Evolutionary conservation across 2,888 invertebrate genomes (phyloP), one percentile per base, ranked within the genome.

Genomic region (Periphyllus acericola): DNA sequence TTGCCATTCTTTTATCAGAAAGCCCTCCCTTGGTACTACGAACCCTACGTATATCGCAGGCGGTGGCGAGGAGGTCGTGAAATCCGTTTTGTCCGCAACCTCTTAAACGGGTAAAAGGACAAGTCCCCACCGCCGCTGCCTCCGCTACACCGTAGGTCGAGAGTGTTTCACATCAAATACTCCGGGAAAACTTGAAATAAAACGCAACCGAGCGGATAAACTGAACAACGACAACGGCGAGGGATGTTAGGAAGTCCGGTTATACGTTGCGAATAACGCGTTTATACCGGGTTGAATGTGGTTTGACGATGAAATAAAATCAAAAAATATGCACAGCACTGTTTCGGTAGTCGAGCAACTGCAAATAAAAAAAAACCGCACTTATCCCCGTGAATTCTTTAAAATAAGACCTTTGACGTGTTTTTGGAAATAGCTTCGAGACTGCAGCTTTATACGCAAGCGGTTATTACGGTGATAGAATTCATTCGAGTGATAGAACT

Each of bases 31-130:
- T 1, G 9, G 46, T 46, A 46, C 14, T 14, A 46, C 46, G 8
- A 60, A 25, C 52, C 14, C 17, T 2, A 17, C 14, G 5, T n/a
- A n/a, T n/a, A n/a, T 1, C 60, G 14, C 21, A 60, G 25, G 4
- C 60, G 21, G 3, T 19, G 55, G 6, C 25, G 60, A 46, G 2
- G 14, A 46, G 21, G 21, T 60, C 60, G 60, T n/a, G n/a, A 21
- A 60, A 60, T 60, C 60, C 79, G 29, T 19, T 80, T 80, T 80
- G 60, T 60, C 36, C 60, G 60, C 32, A 19, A 36, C 60, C 55
- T 80, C 36, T 80, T 80, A 60, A 80, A 60, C 79, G 79, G 79
- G 60, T 34, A 34, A 79, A 79, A 79, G 60, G 79, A 21, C 32
- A 79, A 79, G 79, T 78, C 55, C 32, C 25, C 25, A n/a, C 17